Evolutionary conservation across 1,140 invertebrate species (phyloP), one percentile per base, ranked within the genome.

Genomic region (Luehdorfia chinensis): DNA sequence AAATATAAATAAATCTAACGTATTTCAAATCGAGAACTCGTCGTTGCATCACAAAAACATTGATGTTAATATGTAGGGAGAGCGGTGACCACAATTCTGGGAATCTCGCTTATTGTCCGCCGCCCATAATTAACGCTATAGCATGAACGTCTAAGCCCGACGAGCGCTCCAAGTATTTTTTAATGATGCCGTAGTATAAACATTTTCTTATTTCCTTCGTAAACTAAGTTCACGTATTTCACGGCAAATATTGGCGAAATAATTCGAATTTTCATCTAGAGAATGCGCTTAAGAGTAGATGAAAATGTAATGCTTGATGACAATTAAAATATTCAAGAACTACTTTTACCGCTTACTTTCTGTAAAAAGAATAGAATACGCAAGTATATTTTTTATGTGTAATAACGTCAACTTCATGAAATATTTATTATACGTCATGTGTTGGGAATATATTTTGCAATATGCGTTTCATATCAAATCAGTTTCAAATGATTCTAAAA

Each of bases 41-140:
- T 43, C 7, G 39, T 43, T 43, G 39, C 39, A 13, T 41, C 12
- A 43, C 39, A 30, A 43, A 39, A 43, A 43, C 39, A 43, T 43
- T 16, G 39, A 43, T 43, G 39, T 43, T 43, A 43, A 43, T 43
- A 16, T 14, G 25, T 18, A 8, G 23, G 21, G 39, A 28, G 39
- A 30, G 39, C 39, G 23, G 39, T 28, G 25, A 43, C 25, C 39
- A 43, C 39, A 43, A 43, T 30, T 43, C 39, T 43, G 39, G 25
- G 39, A 43, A 43, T 43, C 39, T 15, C 27, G 39, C 25, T 43
- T 18, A 43, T 43, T 43, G 39, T 43, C 14, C 25, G 39, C 23
- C 25, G 39, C 23, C 39, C 25, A 43, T 43, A 43, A 43, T 43
- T 43, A 43, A 43, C 39, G 25, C 39, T 16, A 30, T 28, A 27